Conservation (phyloP, 2,113 vertebrate genomes). For the Neodon shergylaensis region DNA sequence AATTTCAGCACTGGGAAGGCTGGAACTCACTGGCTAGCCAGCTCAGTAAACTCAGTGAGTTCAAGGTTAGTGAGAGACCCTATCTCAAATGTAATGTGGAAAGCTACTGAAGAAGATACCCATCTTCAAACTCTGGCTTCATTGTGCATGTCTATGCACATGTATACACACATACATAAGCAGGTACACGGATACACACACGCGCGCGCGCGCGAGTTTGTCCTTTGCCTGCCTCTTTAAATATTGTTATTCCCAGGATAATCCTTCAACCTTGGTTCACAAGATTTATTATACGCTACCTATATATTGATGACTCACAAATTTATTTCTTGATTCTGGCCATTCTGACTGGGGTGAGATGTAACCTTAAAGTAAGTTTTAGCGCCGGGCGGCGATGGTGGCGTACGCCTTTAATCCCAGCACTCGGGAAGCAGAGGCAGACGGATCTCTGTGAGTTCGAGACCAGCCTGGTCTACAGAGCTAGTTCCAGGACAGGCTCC, state of each 20-base stretch:
- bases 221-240: constrained; percentile 24
- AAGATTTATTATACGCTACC: background rate
- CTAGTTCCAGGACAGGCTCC: no score
- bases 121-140: background rate
- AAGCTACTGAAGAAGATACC: background rate
- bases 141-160: background rate
- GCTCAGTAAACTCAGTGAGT: background rate
- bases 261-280: constrained; percentile 34
- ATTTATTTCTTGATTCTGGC: constrained; percentile 23
- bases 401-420: no score
- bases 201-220: no score
- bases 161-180: background rate
- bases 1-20: background rate
- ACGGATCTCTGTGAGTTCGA: no score
- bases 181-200: background rate
- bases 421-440: no score
- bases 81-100: background rate
- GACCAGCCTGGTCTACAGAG: no score
- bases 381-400: no score
- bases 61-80: background rate
- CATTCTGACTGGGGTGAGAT: background rate
- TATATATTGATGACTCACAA: constrained; percentile 38
- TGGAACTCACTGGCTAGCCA: background rate
- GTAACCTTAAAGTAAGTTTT: background rate
- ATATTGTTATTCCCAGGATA: constrained; percentile 30